Conservation (phyloP, 1,140 invertebrate genomes). For the Metaphire vulgaris region DNA sequence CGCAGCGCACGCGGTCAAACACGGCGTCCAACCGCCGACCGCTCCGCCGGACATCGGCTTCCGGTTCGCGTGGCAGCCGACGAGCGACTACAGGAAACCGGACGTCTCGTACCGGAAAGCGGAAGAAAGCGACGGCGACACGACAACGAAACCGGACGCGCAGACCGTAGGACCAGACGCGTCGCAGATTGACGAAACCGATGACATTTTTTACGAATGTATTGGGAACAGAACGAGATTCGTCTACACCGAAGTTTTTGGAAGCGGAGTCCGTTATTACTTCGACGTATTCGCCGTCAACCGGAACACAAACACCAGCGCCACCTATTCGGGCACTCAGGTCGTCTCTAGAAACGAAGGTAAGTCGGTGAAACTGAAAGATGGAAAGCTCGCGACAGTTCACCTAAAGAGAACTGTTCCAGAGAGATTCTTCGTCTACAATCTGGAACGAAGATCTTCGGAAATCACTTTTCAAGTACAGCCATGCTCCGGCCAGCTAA, state of each 20-base stretch:
- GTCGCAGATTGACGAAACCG: background rate
- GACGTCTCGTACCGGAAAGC: slow-evolving; percentile 23
- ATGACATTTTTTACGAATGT: slow-evolving; percentile 35
- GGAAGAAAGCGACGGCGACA: slow-evolving; percentile 29
- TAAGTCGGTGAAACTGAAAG: background rate
- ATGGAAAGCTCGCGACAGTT: slow-evolving; percentile 17
- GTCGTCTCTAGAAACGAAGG: slow-evolving; percentile 31
- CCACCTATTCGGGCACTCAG: slow-evolving; percentile 37
- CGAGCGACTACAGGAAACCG: background rate
- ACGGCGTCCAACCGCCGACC: slow-evolving; percentile 34
- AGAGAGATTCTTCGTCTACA: slow-evolving; percentile 7
- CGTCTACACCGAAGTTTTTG: slow-evolving; percentile 35
- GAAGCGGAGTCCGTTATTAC: slow-evolving; percentile 40
- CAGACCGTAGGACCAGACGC: slow-evolving; percentile 16
- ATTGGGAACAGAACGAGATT: slow-evolving; percentile 42
- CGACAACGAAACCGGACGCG: slow-evolving; percentile 31
- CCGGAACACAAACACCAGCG: slow-evolving; percentile 35
- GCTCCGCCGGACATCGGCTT: slow-evolving; percentile 34
- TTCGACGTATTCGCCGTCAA: slow-evolving; percentile 48
- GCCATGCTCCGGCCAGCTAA: background rate
- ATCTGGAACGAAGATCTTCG: background rate
- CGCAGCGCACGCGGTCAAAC: slow-evolving; percentile 34
- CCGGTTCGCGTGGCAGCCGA: slow-evolving; percentile 37
- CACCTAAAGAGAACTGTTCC: background rate
- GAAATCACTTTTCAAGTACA: background rate